phyloP scores from a whole-genome alignment of 2,797 vertebrate genomes.

The Eospalax fontanierii region DNA sequence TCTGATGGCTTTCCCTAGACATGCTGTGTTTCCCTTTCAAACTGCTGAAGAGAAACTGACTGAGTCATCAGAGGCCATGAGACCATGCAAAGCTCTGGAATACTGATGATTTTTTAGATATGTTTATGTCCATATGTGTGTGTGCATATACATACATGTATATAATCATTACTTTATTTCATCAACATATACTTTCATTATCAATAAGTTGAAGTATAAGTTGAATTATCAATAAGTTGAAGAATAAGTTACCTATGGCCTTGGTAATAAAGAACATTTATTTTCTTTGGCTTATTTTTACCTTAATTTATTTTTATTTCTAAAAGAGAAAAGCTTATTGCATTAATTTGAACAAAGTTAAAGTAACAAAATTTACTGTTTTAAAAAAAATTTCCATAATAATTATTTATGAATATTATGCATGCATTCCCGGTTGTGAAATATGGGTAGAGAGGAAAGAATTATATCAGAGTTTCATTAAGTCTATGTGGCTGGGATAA shows the following conservation, averaged over 20 bases:
- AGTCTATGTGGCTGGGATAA: too few relatives aligned
- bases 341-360: constrained; percentile 32
- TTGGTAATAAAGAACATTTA: constrained; percentile 19
- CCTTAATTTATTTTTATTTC: constrained; percentile 11
- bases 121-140: not conserved
- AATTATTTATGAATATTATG: constrained; percentile 3
- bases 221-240: not conserved
- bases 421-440: constrained; percentile 5
- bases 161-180: not conserved
- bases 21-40: not conserved
- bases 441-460: not conserved
- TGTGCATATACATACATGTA: not conserved
- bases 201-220: not conserved
- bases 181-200: not conserved
- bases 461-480: not conserved
- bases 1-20: constrained; percentile 22
- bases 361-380: constrained; percentile 12
- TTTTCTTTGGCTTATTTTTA: not conserved
- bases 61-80: not conserved
- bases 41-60: not conserved
- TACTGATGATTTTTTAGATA: not conserved
- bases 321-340: not conserved
- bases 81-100: constrained; percentile 11
- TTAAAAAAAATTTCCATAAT: constrained; percentile 26
- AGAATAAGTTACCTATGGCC: not conserved